These are phyloP conservation scores for Bombyx mandarina DNA, from an alignment of 1,140 invertebrate species.

Conservation along the genomic window DNA sequence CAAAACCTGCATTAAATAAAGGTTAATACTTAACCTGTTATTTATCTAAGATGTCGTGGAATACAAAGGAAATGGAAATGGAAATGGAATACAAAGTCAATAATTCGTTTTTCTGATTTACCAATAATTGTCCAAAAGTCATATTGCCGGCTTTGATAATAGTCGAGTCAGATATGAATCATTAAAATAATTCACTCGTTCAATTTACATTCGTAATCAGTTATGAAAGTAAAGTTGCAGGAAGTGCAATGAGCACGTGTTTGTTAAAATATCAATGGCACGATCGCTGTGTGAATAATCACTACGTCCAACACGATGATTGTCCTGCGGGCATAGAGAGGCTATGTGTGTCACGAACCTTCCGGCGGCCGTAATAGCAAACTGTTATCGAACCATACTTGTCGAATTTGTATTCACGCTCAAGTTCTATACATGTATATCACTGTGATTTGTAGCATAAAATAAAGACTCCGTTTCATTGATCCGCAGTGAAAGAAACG, in stretches of 20 bases:
- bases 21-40: too few relatives aligned
- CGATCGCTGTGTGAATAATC: neutral
- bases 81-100: too few relatives aligned
- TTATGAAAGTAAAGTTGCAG: constrained; percentile 27
- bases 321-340: constrained; percentile 27
- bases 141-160: neutral
- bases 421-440: neutral
- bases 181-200: neutral
- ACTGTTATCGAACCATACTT: constrained; percentile 35
- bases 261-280: constrained; percentile 27
- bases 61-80: too few relatives aligned
- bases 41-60: too few relatives aligned
- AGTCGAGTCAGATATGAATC: neutral
- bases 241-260: constrained; percentile 21
- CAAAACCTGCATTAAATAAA: too few relatives aligned
- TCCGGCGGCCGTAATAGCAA: constrained; percentile 29
- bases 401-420: neutral
- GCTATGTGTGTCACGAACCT: constrained; percentile 36
- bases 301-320: neutral
- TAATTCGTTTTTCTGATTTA: too few relatives aligned
- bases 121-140: too few relatives aligned
- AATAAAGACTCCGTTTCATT: neutral
- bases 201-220: constrained; percentile 10
- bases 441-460: neutral
- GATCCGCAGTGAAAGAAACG: too few relatives aligned